A percentile compares a stretch with the other conserved stretches of the same genome.
These are phyloP conservation scores for Sebastes hopkinsi DNA, from an alignment of 2,797 vertebrate genomes.

Conservation along the genomic window DNA sequence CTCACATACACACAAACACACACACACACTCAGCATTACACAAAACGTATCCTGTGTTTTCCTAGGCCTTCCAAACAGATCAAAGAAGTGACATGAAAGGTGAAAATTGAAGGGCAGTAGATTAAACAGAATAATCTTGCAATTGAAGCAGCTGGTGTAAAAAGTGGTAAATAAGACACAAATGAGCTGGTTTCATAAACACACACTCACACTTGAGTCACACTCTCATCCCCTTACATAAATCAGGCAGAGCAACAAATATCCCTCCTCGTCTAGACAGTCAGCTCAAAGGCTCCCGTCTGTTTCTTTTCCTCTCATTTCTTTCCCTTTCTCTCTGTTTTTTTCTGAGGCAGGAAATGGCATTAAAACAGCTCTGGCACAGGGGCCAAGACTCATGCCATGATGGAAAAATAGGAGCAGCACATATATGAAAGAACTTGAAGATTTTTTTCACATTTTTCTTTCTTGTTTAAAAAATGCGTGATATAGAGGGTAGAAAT, in stretches of 20 bases:
- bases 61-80: neutral
- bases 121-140: conserved; percentile 1
- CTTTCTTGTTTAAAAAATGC: neutral
- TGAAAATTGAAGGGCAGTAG: neutral
- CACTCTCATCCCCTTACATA: conserved; percentile 32
- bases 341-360: conserved; percentile 68
- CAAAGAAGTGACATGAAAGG: neutral
- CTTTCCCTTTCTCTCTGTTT: conserved; percentile 7
- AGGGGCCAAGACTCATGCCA: conserved; percentile 22
- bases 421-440: conserved; percentile 39
- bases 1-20: neutral
- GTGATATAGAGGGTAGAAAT: neutral
- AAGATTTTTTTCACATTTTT: neutral
- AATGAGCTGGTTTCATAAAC: conserved; percentile 11
- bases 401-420: conserved; percentile 31
- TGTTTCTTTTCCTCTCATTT: conserved; percentile 46
- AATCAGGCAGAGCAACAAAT: conserved; percentile 67
- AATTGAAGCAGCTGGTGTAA: neutral
- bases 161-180: neutral
- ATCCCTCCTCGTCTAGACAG: conserved; percentile 77
- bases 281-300: conserved; percentile 72
- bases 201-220: neutral
- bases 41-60: neutral
- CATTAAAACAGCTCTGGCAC: conserved; percentile 67
- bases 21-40: neutral